Conservation (phyloP, 2,888 invertebrate species). For the Hesperia comma region DNA sequence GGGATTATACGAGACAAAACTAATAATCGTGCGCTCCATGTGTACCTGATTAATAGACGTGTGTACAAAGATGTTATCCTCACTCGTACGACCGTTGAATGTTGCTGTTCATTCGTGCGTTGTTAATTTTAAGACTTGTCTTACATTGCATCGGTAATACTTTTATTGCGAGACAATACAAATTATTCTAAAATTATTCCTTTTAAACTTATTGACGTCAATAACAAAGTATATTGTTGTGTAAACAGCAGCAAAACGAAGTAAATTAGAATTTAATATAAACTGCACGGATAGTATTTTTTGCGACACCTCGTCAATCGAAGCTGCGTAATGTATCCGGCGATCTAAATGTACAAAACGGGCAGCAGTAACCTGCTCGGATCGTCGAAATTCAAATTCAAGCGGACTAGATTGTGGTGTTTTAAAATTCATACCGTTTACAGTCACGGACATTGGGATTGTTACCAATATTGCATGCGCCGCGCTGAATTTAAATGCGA, state of each 20-base stretch:
- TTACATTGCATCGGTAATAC: not conserved
- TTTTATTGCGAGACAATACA: not conserved
- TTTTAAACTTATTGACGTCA: not conserved
- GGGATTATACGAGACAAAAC: conserved; percentile 46
- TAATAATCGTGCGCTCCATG: conserved; percentile 37
- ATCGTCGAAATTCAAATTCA: conserved; percentile 61
- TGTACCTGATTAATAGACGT: conserved; percentile 26
- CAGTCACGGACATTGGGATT: conserved; percentile 61
- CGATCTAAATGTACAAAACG: conserved; percentile 43
- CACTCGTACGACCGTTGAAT: conserved; percentile 15
- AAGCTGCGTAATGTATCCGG: conserved; percentile 46
- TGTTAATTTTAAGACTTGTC: not conserved
- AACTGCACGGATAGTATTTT: not conserved
- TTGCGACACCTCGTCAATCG: not conserved
- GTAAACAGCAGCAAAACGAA: not conserved
- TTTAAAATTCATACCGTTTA: conserved; percentile 70
- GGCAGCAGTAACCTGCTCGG: conserved; percentile 45
- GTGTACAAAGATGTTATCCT: conserved; percentile 22
- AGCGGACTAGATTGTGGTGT: conserved; percentile 52
- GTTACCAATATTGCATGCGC: conserved; percentile 69
- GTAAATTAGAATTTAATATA: not conserved
- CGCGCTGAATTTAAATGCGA: conserved; percentile 68
- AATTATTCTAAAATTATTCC: not conserved
- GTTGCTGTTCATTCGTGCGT: not conserved
- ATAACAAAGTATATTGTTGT: not conserved